A percentile compares a stretch with the other conserved stretches of the same genome.
These are phyloP conservation scores for Gobiocypris rarus DNA, from an alignment of 2,113 vertebrate genomes.

Conservation along the genomic window DNA sequence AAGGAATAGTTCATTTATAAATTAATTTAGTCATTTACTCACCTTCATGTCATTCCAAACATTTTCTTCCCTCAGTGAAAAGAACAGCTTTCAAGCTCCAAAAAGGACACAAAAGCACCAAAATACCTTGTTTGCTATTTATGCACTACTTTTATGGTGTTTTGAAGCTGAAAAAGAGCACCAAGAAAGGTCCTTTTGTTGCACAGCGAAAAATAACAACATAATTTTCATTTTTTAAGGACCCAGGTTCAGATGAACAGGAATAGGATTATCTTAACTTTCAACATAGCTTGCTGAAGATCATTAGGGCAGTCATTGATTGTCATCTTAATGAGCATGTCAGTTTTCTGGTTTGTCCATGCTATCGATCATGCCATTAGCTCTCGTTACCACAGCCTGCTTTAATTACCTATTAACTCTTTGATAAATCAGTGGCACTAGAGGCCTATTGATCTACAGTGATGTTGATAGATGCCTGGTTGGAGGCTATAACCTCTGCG, in stretches of 20 bases:
- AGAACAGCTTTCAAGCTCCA: not conserved
- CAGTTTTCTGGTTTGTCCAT: slow-evolving; percentile 44
- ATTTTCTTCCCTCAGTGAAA: not conserved
- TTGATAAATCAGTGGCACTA: slow-evolving; percentile 49
- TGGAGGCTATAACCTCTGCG: slow-evolving; percentile 9
- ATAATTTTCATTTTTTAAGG: too few relatives aligned
- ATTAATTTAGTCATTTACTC: not conserved
- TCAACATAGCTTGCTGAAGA: slow-evolving; percentile 11
- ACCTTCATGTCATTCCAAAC: not conserved
- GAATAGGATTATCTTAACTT: not conserved
- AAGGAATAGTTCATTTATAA: not conserved
- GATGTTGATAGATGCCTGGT: slow-evolving; percentile 28
- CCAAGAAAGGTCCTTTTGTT: not conserved
- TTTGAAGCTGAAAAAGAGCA: not conserved
- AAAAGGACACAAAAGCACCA: not conserved
- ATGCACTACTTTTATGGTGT: not conserved
- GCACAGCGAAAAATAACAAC: not conserved
- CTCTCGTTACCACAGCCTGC: slow-evolving; percentile 37
- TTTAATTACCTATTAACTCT: slow-evolving; percentile 49
- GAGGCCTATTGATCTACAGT: slow-evolving; percentile 39
- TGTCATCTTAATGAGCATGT: slow-evolving; percentile 44
- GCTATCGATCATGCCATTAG: slow-evolving; percentile 46
- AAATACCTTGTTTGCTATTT: too few relatives aligned
- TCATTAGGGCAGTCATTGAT: slow-evolving; percentile 39
- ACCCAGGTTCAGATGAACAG: not conserved